Conservation (phyloP, 2,797 vertebrate species). For the Lutjanus argentimaculatus region DNA sequence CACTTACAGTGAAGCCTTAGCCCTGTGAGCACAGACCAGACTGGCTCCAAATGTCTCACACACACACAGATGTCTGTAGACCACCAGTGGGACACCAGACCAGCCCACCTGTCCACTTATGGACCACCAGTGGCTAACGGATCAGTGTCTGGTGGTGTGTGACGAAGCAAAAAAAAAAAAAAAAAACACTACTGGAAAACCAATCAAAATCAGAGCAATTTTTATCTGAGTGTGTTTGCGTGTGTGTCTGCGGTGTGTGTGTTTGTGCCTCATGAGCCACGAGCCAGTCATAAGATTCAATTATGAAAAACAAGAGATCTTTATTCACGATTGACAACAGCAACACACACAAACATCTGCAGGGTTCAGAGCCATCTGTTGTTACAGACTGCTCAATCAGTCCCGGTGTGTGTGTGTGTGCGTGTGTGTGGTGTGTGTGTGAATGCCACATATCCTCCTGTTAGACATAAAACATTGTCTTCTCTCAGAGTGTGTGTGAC, state of each 20-base stretch:
- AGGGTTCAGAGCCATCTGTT: slow-evolving; percentile 79
- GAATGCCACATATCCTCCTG: slow-evolving; percentile 52
- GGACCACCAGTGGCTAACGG: slow-evolving; percentile 58
- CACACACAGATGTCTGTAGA: no score
- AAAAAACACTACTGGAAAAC: background rate
- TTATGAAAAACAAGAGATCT: slow-evolving; percentile 79
- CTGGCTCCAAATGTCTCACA: slow-evolving; percentile 50
- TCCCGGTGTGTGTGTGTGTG: slow-evolving; percentile 39
- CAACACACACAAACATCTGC: slow-evolving; percentile 78
- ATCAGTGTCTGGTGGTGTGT: slow-evolving; percentile 49
- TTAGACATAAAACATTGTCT: slow-evolving; percentile 67
- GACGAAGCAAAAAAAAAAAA: slow-evolving; percentile 23
- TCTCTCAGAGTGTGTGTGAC: slow-evolving; percentile 25
- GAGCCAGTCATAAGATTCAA: slow-evolving; percentile 71
- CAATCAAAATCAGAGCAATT: slow-evolving; percentile 10
- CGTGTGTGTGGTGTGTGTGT: slow-evolving; percentile 35
- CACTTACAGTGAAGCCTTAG: slow-evolving; percentile 52
- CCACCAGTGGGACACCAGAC: slow-evolving; percentile 59
- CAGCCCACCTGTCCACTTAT: slow-evolving; percentile 64
- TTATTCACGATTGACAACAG: slow-evolving; percentile 78
- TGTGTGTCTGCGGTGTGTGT: slow-evolving; percentile 6
- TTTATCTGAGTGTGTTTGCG: slow-evolving; percentile 2
- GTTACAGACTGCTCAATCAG: slow-evolving; percentile 73
- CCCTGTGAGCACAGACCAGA: slow-evolving; percentile 35
- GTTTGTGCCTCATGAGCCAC: slow-evolving; percentile 56